These are phyloP conservation scores for Datnioides undecimradiatus DNA, from an alignment of 2,113 vertebrate species.

Conservation along the genomic window DNA sequence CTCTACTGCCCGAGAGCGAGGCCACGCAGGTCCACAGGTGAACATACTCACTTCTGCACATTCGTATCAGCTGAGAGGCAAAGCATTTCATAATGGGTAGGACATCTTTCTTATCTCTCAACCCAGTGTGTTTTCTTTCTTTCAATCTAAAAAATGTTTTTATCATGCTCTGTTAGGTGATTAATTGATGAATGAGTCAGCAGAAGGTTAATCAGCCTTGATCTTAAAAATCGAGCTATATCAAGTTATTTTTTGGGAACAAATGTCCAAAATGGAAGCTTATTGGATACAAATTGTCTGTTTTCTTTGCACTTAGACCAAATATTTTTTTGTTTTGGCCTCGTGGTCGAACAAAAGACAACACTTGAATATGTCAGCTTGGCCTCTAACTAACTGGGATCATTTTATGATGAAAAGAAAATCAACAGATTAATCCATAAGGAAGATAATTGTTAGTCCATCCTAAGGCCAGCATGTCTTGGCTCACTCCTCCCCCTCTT, in stretches of 20 bases:
- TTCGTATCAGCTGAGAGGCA: not conserved
- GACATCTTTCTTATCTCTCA: too few relatives aligned
- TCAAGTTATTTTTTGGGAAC: too few relatives aligned
- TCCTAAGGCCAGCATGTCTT: not conserved
- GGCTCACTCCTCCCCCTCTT: conserved; percentile 16
- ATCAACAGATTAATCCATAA: not conserved
- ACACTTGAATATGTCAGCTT: not conserved
- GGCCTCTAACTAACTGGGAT: not conserved
- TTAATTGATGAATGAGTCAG: too few relatives aligned
- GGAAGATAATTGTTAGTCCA: not conserved
- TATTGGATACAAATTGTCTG: too few relatives aligned
- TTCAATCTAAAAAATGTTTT: too few relatives aligned
- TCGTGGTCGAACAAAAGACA: not conserved
- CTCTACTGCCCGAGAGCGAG: conserved; percentile 81
- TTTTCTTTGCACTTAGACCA: too few relatives aligned
- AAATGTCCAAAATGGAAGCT: too few relatives aligned
- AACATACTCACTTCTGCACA: not conserved
- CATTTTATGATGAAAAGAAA: not conserved
- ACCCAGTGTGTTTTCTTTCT: too few relatives aligned
- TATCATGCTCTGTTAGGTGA: too few relatives aligned
- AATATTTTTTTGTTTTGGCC: not conserved
- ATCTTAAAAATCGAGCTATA: too few relatives aligned
- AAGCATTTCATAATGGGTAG: not conserved
- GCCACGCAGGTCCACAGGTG: conserved; percentile 84
- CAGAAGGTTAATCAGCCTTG: too few relatives aligned